A percentile compares a stretch with the other conserved stretches of the same genome.
These are phyloP conservation scores for Zhuqinia jingwanae DNA, from an alignment of 2,888 invertebrate species.

Conservation along the genomic window DNA sequence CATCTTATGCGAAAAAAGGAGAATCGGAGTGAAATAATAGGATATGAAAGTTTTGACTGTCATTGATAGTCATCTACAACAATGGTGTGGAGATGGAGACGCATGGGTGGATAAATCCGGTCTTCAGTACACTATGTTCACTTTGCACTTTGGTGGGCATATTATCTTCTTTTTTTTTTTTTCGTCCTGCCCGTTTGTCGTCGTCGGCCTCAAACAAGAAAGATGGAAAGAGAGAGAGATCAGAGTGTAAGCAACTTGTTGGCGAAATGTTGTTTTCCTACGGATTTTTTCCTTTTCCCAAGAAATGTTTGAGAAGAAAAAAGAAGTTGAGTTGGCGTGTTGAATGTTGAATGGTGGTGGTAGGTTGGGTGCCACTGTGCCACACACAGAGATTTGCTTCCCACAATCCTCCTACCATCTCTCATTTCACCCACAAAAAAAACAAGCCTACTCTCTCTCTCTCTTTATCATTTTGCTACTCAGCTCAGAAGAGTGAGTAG, in stretches of 20 bases:
- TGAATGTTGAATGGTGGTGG: conserved; percentile 61
- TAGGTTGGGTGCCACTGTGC: conserved; percentile 73
- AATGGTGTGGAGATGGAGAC: conserved; percentile 37
- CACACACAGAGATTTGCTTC: conserved; percentile 73
- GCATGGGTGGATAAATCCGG: conserved; percentile 59
- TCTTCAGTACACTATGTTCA: too few relatives aligned
- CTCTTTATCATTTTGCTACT: background rate
- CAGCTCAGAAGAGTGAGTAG: background rate
- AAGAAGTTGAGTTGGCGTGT: conserved; percentile 67
- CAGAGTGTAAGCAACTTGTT: conserved; percentile 51
- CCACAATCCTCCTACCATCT: conserved; percentile 69
- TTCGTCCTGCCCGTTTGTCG: conserved; percentile 9
- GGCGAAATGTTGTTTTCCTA: conserved; percentile 61
- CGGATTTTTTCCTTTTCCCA: conserved; percentile 38
- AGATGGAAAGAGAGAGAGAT: background rate
- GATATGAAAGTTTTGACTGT: background rate
- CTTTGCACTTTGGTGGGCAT: too few relatives aligned
- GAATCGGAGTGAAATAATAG: too few relatives aligned
- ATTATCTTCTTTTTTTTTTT: background rate
- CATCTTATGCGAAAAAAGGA: too few relatives aligned
- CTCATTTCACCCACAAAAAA: conserved; percentile 64
- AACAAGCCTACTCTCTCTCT: conserved; percentile 48
- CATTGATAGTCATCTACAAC: conserved; percentile 59
- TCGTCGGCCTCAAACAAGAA: conserved; percentile 29
- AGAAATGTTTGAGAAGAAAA: conserved; percentile 48